Percentiles rank a stretch among this genome's conserved stretches.
Conservation (phyloP, 2,888 invertebrate species). For the Cosmia pyralina region DNA sequence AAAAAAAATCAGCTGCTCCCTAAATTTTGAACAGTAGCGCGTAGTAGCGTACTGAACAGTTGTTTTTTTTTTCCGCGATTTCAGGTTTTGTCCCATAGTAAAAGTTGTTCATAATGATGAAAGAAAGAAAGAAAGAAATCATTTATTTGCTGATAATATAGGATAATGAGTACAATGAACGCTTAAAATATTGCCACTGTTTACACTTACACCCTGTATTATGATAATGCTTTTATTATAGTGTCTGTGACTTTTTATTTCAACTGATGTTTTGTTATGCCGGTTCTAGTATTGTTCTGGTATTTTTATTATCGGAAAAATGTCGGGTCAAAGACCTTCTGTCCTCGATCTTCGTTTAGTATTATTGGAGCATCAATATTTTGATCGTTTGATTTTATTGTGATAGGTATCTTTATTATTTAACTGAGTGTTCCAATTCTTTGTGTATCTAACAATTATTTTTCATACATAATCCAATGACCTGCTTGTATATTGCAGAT, state of each 20-base stretch:
- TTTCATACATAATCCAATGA: constrained; percentile 17
- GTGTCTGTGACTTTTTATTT: constrained; percentile 25
- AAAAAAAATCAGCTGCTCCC: no score
- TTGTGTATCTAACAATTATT: not conserved
- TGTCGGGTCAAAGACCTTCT: constrained; percentile 16
- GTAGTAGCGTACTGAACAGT: no score
- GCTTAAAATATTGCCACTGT: no score
- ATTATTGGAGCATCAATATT: constrained; percentile 23
- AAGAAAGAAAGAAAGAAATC: no score
- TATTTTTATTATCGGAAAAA: constrained; percentile 20
- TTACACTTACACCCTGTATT: no score
- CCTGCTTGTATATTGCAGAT: constrained; percentile 7
- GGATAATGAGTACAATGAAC: no score
- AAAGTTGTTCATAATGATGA: no score
- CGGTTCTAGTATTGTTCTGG: constrained; percentile 1
- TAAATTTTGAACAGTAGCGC: no score
- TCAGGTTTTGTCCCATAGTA: no score
- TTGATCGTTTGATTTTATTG: constrained; percentile 10
- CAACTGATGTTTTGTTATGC: constrained; percentile 32
- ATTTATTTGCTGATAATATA: no score
- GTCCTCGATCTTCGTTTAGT: constrained; percentile 29
- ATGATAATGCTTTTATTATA: constrained; percentile 35
- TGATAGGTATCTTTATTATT: constrained; percentile 16
- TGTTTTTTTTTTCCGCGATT: no score
- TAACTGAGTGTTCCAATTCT: not conserved